Conservation (phyloP, 2,888 invertebrate species). For the Hybos culiciformis region DNA sequence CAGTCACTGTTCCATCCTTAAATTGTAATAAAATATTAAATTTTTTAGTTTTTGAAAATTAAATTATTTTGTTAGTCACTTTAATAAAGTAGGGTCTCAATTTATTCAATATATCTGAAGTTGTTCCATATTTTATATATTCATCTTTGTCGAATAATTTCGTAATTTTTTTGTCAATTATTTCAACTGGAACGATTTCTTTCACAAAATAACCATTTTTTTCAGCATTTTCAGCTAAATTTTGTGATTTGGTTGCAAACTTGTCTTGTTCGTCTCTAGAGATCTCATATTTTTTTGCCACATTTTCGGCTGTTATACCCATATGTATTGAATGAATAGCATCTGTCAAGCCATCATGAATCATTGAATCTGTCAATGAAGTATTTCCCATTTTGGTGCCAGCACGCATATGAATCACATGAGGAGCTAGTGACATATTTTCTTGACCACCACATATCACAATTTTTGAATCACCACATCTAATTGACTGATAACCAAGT, state of each 20-base stretch:
- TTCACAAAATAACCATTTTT: constrained; percentile 47
- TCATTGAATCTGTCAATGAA: constrained; percentile 49
- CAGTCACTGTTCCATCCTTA: constrained; percentile 55
- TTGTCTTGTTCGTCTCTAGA: constrained; percentile 56
- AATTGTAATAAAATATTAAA: constrained; percentile 16
- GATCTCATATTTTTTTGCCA: constrained; percentile 51
- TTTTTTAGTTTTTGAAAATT: neutral
- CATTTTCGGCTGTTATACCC: constrained; percentile 72
- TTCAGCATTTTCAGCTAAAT: constrained; percentile 47
- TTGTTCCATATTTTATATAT: constrained; percentile 49
- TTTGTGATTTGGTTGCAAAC: constrained; percentile 54
- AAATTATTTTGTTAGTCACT: no score
- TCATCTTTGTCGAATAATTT: constrained; percentile 48
- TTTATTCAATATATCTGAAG: constrained; percentile 44
- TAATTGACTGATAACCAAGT: constrained; percentile 54
- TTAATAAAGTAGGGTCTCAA: constrained; percentile 50
- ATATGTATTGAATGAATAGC: constrained; percentile 60
- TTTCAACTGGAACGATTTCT: constrained; percentile 56
- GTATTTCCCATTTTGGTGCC: constrained; percentile 54
- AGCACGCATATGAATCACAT: constrained; percentile 46
- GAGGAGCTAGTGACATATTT: constrained; percentile 64
- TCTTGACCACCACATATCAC: constrained; percentile 73
- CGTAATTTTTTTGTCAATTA: constrained; percentile 37
- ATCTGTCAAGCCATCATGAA: constrained; percentile 60
- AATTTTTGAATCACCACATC: constrained; percentile 47